A percentile compares a stretch with the other conserved stretches of the same genome.
Conservation (phyloP, 2,888 invertebrate species). For the Blastobasis lacticolella region DNA sequence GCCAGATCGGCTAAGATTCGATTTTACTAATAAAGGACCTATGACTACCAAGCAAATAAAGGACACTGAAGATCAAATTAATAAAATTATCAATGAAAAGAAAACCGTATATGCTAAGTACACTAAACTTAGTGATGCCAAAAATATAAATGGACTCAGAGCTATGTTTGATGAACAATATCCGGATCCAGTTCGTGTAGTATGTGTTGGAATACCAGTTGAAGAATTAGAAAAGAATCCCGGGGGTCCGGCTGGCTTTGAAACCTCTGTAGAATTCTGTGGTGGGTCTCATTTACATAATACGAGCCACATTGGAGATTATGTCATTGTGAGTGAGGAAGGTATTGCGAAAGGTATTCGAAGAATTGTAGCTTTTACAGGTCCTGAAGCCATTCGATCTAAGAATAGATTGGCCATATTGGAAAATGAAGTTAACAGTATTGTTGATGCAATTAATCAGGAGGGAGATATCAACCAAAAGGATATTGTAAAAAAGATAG, state of each 20-base stretch:
- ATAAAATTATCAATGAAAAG: slow-evolving; percentile 83
- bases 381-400: slow-evolving; percentile 93
- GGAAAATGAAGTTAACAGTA: slow-evolving; percentile 80
- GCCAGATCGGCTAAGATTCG: slow-evolving; percentile 96
- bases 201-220: slow-evolving; percentile 94
- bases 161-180: slow-evolving; percentile 99
- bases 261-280: slow-evolving; percentile 98
- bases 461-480: slow-evolving; percentile 74
- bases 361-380: slow-evolving; percentile 96
- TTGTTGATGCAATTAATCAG: slow-evolving; percentile 75
- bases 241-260: slow-evolving; percentile 81
- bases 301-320: slow-evolving; percentile 94
- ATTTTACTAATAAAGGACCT: slow-evolving; percentile 96
- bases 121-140: slow-evolving; percentile 87
- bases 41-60: slow-evolving; percentile 92
- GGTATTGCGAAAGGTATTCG: slow-evolving; percentile 99
- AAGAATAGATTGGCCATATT: slow-evolving; percentile 85
- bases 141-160: slow-evolving; percentile 91
- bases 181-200: slow-evolving; percentile 95
- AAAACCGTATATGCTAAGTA: slow-evolving; percentile 91
- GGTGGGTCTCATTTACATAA: slow-evolving; percentile 97
- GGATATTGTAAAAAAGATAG: slow-evolving; percentile 81
- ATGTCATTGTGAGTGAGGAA: slow-evolving; percentile 97
- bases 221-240: slow-evolving; percentile 92
- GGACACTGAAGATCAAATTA: slow-evolving; percentile 86